A percentile compares a stretch with the other conserved stretches of the same genome.
phyloP scores from a whole-genome alignment of 2,888 invertebrate genomes.

The Torymus auratus region DNA sequence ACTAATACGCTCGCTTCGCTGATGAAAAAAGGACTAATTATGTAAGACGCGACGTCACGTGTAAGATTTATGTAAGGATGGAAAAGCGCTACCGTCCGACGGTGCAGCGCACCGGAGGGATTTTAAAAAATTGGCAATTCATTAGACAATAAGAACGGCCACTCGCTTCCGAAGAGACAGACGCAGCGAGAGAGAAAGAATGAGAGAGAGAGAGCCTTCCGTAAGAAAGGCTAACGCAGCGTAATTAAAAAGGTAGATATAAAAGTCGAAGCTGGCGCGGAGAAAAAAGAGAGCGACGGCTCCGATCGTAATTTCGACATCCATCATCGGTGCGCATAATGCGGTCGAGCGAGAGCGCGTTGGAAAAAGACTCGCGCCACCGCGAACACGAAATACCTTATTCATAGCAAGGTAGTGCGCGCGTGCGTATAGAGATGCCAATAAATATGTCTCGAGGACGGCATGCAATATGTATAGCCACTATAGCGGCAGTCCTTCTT shows the following conservation, averaged over 20 bases:
- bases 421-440: conserved; percentile 70
- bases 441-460: conserved; percentile 71
- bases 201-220: background rate
- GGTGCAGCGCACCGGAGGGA: conserved; percentile 19
- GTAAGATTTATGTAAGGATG: conserved; percentile 41
- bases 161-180: too few relatives aligned
- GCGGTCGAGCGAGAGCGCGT: conserved; percentile 9
- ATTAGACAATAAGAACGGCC: conserved; percentile 23
- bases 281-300: conserved; percentile 16
- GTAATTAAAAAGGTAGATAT: conserved; percentile 39
- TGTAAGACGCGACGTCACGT: conserved; percentile 25
- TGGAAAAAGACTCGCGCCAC: conserved; percentile 49
- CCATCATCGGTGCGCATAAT: conserved; percentile 68
- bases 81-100: background rate
- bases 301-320: conserved; percentile 66
- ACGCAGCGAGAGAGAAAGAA: too few relatives aligned
- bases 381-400: conserved; percentile 68
- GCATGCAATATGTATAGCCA: conserved; percentile 74
- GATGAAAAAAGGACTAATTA: conserved; percentile 20
- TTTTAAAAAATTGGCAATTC: conserved; percentile 49
- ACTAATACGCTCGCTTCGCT: too few relatives aligned
- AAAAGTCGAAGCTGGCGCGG: background rate
- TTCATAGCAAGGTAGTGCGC: conserved; percentile 64
- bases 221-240: conserved; percentile 33
- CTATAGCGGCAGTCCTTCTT: conserved; percentile 59